Conservation (phyloP, 2,797 vertebrate genomes). For the Paedocypris micromegethes region DNA sequence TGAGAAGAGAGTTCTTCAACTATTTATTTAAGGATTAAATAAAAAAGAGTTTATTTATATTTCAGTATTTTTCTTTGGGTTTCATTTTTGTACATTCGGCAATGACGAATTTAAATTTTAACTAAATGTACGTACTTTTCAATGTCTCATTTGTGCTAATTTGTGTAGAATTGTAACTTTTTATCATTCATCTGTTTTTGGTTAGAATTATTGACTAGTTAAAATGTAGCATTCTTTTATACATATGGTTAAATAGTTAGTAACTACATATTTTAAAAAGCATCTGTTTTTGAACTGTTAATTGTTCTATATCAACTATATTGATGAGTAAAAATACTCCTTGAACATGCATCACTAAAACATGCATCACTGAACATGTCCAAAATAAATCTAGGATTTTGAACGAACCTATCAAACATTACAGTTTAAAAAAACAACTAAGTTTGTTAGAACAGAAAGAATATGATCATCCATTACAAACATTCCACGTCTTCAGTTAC, state of each 20-base stretch:
- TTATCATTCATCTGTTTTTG: neutral
- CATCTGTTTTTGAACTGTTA: too few species aligned
- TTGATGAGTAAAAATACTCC: conserved; percentile 5
- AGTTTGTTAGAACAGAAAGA: conserved; percentile 38
- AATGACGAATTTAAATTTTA: too few species aligned
- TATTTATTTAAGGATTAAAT: too few species aligned
- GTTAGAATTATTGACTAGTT: neutral
- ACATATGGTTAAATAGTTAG: too few species aligned
- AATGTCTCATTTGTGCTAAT: too few species aligned
- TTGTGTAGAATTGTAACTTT: too few species aligned
- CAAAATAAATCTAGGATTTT: neutral
- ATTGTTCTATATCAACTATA: neutral
- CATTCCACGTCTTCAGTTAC: conserved; percentile 50
- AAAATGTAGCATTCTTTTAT: too few species aligned
- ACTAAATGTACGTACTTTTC: too few species aligned
- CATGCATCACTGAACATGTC: conserved; percentile 42
- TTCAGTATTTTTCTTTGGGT: neutral
- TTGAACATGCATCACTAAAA: conserved; percentile 42
- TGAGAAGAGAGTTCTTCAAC: too few species aligned
- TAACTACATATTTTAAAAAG: too few species aligned
- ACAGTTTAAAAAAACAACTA: neutral
- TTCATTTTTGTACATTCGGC: too few species aligned
- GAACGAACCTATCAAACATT: neutral
- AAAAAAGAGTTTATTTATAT: neutral
- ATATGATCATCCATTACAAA: conserved; percentile 42